Conservation (phyloP, 2,797 vertebrate genomes). For the Antrozous pallidus region DNA sequence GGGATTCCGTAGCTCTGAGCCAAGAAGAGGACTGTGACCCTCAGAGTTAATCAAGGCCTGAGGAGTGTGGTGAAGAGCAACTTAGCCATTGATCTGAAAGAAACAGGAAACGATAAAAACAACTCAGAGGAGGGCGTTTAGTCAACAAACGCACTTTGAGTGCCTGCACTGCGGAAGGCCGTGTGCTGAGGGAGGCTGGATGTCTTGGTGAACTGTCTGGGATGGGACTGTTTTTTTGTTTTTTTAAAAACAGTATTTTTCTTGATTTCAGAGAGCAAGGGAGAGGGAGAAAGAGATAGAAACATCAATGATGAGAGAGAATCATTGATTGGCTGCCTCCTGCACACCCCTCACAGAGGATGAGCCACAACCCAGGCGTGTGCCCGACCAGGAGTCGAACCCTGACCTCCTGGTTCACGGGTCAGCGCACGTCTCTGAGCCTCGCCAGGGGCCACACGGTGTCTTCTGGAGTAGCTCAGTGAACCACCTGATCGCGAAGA, state of each 20-base stretch:
- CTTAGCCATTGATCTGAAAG: background rate
- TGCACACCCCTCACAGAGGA: too few relatives aligned
- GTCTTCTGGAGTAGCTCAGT: background rate
- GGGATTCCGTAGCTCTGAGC: background rate
- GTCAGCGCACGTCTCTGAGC: too few relatives aligned
- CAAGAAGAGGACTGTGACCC: background rate
- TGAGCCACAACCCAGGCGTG: too few relatives aligned
- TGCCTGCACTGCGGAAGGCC: background rate
- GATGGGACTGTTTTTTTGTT: too few relatives aligned
- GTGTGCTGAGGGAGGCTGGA: background rate
- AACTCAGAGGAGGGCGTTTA: background rate
- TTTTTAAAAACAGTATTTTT: too few relatives aligned
- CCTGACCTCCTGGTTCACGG: too few relatives aligned
- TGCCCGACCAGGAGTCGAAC: too few relatives aligned
- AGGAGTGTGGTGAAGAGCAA: background rate
- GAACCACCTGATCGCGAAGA: background rate
- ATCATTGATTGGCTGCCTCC: too few relatives aligned
- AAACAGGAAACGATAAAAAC: background rate
- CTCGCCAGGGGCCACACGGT: fast-evolving
- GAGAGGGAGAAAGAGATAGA: too few relatives aligned
- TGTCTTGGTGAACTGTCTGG: background rate
- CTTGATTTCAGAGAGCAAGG: too few relatives aligned
- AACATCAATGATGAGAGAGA: too few relatives aligned
- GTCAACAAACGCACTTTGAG: background rate
- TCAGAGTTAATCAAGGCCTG: background rate